Evolutionary conservation across 30 jellyfish, hydroid and myxozoan species (phyloP), one percentile per base, ranked within the genome.

Genomic region (Aurelia coerulea): DNA sequence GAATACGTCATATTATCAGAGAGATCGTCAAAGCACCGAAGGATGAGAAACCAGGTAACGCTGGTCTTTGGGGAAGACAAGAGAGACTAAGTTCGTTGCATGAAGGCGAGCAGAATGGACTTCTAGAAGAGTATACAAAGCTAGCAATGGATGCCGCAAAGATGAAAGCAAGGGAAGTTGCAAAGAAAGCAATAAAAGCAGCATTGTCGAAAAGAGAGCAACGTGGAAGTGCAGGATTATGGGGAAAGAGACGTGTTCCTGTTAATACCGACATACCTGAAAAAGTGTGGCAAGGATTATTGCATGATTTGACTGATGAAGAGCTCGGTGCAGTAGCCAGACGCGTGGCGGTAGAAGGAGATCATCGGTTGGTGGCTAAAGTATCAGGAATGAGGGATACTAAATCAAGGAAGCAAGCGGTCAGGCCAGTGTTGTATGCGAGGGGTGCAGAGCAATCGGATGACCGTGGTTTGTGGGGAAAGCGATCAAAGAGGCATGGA

Each of bases 161-260:
- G 52, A 39, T 5, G 39, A 23, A 49, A 49, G 76, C 76, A 23
- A 65, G 76, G 76, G 53, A 65, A 65, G 76, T 65, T 39, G 76
- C 76, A 65, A 15, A 65, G 53, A 65, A 65, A 46, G 56, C 56
- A 46, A 46, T 46, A 8, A 46, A 0, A 46, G 56, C 14, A 6
- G 56, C 56, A 46, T 0, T 46, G 56, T 46, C 56, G 56, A 49
- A 65, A 14, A 73, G 62, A 23, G 52, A 49, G 34, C 66, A 73
- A 41, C 68, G 41, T 10, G 83, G 80, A 34, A 32, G 39, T 15
- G 83, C 83, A 1, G 83, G 90, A 11, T 29, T 87, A 5, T 87
- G 96, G 96, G 96, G 96, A 12, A 87, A 70, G 65, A 39, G 88
- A 63, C 56, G 35, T 46, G 56, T 46, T 46, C 14, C 56, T 46